These are phyloP conservation scores for Kryphioiulus occultus DNA, from an alignment of 2,888 invertebrate species.

Conservation along the genomic window DNA sequence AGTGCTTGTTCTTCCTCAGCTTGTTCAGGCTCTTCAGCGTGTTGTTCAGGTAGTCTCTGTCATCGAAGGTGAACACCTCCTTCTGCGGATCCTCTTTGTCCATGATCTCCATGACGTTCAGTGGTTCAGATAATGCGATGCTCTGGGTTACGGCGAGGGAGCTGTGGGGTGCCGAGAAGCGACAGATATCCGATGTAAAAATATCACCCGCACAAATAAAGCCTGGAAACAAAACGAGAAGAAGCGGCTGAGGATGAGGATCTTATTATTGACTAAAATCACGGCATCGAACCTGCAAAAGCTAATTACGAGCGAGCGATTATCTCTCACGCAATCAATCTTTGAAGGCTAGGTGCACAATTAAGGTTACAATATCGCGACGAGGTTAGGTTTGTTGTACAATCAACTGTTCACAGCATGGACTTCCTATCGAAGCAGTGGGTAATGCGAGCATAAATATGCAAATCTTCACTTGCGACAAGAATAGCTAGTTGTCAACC, in stretches of 20 bases:
- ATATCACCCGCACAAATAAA: not conserved
- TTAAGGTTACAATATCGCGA: not conserved
- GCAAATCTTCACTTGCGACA: too few species aligned
- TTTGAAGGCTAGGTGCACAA: not conserved
- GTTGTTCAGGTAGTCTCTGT: constrained; percentile 57
- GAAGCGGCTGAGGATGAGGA: not conserved
- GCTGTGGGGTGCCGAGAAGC: not conserved
- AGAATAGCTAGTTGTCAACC: too few species aligned
- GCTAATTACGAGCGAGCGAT: not conserved
- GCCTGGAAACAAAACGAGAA: constrained; percentile 4
- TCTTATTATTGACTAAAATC: not conserved
- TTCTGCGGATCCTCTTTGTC: constrained; percentile 37
- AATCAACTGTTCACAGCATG: not conserved
- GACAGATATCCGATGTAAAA: not conserved
- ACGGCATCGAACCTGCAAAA: not conserved
- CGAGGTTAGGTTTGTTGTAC: not conserved
- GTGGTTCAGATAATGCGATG: not conserved
- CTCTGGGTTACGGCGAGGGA: not conserved
- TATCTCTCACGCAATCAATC: not conserved
- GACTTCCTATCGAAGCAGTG: not conserved
- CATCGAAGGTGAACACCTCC: constrained; percentile 58
- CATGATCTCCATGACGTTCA: constrained; percentile 25
- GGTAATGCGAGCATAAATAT: not conserved
- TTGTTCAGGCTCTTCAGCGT: constrained; percentile 75
- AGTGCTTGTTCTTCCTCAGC: constrained; percentile 82